Conservation (phyloP, 2,888 invertebrate species). For the Idaea aversata region DNA sequence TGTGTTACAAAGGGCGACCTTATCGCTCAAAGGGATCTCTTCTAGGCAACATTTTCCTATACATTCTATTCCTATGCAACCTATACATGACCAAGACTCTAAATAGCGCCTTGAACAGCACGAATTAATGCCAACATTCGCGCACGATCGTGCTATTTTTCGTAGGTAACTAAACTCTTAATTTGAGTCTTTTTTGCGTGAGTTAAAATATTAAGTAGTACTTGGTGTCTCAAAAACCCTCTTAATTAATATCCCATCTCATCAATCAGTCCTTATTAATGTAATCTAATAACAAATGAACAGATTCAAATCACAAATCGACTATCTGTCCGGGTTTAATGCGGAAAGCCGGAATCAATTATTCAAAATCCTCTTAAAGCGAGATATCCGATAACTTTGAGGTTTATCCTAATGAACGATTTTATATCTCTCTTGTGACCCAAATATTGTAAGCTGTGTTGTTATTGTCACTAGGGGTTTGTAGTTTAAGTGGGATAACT, state of each 20-base stretch:
- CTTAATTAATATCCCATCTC: not conserved
- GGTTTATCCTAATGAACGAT: slow-evolving; percentile 48
- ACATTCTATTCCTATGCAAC: too few relatives aligned
- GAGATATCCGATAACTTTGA: slow-evolving; percentile 38
- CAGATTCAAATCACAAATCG: slow-evolving; percentile 2
- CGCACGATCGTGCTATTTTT: too few relatives aligned
- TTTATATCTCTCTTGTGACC: slow-evolving; percentile 26
- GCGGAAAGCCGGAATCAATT: slow-evolving; percentile 42
- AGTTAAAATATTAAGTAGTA: too few relatives aligned
- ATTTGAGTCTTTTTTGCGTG: too few relatives aligned
- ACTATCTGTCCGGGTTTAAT: slow-evolving; percentile 11
- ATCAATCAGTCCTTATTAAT: not conserved
- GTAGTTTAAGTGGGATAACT: not conserved
- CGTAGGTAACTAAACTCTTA: too few relatives aligned
- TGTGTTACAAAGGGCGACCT: too few relatives aligned
- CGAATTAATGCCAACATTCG: too few relatives aligned
- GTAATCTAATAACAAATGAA: not conserved
- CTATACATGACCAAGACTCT: too few relatives aligned
- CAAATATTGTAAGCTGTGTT: not conserved
- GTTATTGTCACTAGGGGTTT: not conserved
- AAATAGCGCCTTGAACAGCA: too few relatives aligned
- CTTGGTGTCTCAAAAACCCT: not conserved
- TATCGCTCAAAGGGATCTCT: too few relatives aligned
- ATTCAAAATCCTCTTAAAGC: slow-evolving; percentile 40
- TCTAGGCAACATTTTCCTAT: too few relatives aligned